Percentiles rank a stretch among this genome's conserved stretches.
Evolutionary conservation across 2,113 vertebrate species (phyloP).

Genomic region (Isurus oxyrinchus): DNA sequence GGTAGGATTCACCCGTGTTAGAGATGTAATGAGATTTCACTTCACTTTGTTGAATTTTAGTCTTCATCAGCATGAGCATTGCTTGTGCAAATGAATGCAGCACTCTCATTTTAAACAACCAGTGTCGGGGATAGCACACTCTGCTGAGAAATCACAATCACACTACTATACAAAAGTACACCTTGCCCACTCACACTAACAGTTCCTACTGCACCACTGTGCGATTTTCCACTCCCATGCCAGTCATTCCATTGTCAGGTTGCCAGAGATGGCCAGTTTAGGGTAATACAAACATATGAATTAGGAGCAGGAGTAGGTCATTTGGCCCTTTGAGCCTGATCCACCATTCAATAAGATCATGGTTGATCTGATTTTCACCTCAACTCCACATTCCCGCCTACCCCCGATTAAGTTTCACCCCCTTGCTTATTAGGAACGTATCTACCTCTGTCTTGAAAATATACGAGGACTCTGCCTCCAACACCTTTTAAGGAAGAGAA

Average conservation of each 20-base stretch:
- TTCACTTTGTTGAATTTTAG: neutral
- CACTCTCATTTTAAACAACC: neutral
- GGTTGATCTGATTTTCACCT: too few species aligned
- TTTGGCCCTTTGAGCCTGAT: too few species aligned
- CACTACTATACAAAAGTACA: neutral
- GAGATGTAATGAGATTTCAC: neutral
- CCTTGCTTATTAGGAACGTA: too few species aligned
- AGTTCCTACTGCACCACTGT: neutral
- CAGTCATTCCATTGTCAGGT: neutral
- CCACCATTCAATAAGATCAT: too few species aligned
- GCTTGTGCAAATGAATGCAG: neutral
- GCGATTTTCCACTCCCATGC: neutral
- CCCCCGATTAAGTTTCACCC: too few species aligned
- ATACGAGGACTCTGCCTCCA: too few species aligned
- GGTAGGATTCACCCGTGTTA: conserved; percentile 54
- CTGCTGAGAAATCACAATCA: neutral
- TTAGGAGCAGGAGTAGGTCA: too few species aligned
- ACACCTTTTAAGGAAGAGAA: too few species aligned
- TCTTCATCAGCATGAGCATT: neutral
- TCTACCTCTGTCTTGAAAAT: too few species aligned
- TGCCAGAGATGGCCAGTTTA: neutral
- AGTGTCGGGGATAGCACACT: too few species aligned
- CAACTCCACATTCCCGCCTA: too few species aligned
- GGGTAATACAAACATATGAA: too few species aligned
- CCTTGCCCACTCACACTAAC: neutral